Evolutionary conservation across 2,113 vertebrate species (phyloP).

Genomic region (Hemibagrus wyckioides): DNA sequence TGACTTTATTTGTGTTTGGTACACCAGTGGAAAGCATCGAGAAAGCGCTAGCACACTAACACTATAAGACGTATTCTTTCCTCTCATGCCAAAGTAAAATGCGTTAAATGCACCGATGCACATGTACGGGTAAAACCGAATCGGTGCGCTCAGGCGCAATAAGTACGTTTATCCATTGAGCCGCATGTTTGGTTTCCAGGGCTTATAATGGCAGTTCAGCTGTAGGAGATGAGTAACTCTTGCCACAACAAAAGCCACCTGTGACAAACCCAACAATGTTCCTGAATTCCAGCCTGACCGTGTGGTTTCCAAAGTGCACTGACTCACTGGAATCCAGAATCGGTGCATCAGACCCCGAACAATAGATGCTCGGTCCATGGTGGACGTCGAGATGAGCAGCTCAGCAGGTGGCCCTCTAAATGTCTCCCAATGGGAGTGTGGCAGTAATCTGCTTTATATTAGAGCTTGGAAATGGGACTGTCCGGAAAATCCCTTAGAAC

Average conservation of each 20-base stretch:
- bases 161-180: slow-evolving; percentile 35
- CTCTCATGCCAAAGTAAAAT: slow-evolving; percentile 59
- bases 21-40: slow-evolving; percentile 61
- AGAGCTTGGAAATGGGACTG: slow-evolving; percentile 66
- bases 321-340: slow-evolving; percentile 8
- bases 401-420: slow-evolving; percentile 60
- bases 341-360: slow-evolving; percentile 29
- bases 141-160: slow-evolving; percentile 29
- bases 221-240: slow-evolving; percentile 48
- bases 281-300: not conserved
- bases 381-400: slow-evolving; percentile 35
- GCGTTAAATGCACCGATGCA: slow-evolving; percentile 52
- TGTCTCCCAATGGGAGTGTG: slow-evolving; percentile 63
- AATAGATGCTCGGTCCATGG: slow-evolving; percentile 40
- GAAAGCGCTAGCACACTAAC: slow-evolving; percentile 11
- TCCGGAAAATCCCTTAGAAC: slow-evolving; percentile 68
- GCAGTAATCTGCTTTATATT: slow-evolving; percentile 69
- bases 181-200: slow-evolving; percentile 27
- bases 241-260: slow-evolving; percentile 31
- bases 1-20: slow-evolving; percentile 69
- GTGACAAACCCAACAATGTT: slow-evolving; percentile 18
- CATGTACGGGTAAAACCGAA: slow-evolving; percentile 37
- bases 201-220: slow-evolving; percentile 19
- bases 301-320: slow-evolving; percentile 12
- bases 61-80: slow-evolving; percentile 42